Conservation (phyloP, 2,113 vertebrate species). For the Paraplagusia blochii region DNA sequence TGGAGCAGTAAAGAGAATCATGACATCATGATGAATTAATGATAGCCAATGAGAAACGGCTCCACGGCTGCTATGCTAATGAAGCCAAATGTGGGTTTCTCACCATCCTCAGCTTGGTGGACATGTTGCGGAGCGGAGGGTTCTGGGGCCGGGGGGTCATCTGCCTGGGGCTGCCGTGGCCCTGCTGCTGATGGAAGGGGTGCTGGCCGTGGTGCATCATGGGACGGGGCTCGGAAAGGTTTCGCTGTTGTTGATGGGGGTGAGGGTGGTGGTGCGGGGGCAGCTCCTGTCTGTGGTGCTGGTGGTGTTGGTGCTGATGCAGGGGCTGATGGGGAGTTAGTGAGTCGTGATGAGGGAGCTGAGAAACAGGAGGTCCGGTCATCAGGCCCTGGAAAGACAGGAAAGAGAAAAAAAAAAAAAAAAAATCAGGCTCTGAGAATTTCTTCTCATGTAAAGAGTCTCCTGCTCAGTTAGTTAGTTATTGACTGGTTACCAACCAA, state of each 20-base stretch:
- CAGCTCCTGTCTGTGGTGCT: constrained; percentile 77
- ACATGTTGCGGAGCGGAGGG: constrained; percentile 71
- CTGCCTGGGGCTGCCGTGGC: constrained; percentile 78
- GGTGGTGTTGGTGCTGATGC: constrained; percentile 76
- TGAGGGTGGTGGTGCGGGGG: constrained; percentile 60
- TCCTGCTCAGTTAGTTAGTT: too few relatives aligned
- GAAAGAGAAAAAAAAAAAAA: constrained; percentile 17
- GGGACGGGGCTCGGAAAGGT: constrained; percentile 67
- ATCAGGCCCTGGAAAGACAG: constrained; percentile 78
- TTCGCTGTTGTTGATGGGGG: constrained; percentile 63
- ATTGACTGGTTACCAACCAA: too few relatives aligned
- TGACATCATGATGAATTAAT: too few relatives aligned
- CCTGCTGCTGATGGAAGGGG: constrained; percentile 84
- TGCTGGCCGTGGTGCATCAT: constrained; percentile 85
- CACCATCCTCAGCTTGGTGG: constrained; percentile 84
- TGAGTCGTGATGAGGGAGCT: constrained; percentile 74
- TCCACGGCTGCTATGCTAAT: too few relatives aligned
- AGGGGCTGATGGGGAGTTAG: constrained; percentile 72
- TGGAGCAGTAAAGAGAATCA: too few relatives aligned
- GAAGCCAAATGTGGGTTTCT: constrained; percentile 54
- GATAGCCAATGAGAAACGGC: too few relatives aligned
- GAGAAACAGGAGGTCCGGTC: constrained; percentile 81
- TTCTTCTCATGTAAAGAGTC: too few relatives aligned
- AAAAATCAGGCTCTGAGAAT: not conserved
- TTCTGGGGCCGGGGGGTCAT: constrained; percentile 83